phyloP scores from a whole-genome alignment of 2,888 invertebrate species.

The Drosophila antonietae region DNA sequence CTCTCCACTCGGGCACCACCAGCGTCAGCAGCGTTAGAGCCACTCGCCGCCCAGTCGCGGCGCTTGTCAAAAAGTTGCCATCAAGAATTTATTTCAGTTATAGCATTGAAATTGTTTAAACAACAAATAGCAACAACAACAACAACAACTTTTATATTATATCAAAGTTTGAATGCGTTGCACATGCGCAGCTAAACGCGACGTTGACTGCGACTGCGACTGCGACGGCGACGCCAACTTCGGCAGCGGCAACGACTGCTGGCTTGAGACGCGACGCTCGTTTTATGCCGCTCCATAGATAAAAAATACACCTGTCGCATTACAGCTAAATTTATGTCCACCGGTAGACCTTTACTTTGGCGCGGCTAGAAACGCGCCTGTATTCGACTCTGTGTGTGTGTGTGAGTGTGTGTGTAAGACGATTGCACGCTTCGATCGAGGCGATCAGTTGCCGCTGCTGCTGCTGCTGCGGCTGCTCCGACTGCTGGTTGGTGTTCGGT shows the following conservation, averaged over 20 bases:
- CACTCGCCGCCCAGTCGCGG: slow-evolving; percentile 43
- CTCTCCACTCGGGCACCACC: slow-evolving; percentile 10
- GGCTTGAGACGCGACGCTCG: slow-evolving; percentile 44
- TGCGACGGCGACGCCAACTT: not conserved
- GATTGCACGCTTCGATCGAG: slow-evolving; percentile 79
- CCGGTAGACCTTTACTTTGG: slow-evolving; percentile 83
- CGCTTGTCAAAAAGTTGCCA: slow-evolving; percentile 71
- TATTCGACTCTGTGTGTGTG: slow-evolving; percentile 2
- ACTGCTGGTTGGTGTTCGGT: slow-evolving; percentile 58
- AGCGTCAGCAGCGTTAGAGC: slow-evolving; percentile 13
- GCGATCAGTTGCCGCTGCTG: slow-evolving; percentile 68
- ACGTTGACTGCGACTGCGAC: slow-evolving; percentile 5
- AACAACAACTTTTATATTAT: slow-evolving; percentile 62
- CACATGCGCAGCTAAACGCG: slow-evolving; percentile 66
- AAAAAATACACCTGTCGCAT: slow-evolving; percentile 84
- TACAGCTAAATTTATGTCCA: slow-evolving; percentile 84
- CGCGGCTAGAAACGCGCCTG: slow-evolving; percentile 76
- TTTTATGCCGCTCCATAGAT: slow-evolving; percentile 78
- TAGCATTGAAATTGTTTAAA: slow-evolving; percentile 71
- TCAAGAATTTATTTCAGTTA: slow-evolving; percentile 69
- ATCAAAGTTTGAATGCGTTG: slow-evolving; percentile 71
- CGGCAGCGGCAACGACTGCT: slow-evolving; percentile 20
- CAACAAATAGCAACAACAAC: slow-evolving; percentile 22
- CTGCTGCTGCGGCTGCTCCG: slow-evolving; percentile 32
- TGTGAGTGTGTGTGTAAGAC: slow-evolving; percentile 48